A percentile compares a stretch with the other conserved stretches of the same genome.
Evolutionary conservation across 2,113 vertebrate species (phyloP).

Genomic region (Perccottus glenii): DNA sequence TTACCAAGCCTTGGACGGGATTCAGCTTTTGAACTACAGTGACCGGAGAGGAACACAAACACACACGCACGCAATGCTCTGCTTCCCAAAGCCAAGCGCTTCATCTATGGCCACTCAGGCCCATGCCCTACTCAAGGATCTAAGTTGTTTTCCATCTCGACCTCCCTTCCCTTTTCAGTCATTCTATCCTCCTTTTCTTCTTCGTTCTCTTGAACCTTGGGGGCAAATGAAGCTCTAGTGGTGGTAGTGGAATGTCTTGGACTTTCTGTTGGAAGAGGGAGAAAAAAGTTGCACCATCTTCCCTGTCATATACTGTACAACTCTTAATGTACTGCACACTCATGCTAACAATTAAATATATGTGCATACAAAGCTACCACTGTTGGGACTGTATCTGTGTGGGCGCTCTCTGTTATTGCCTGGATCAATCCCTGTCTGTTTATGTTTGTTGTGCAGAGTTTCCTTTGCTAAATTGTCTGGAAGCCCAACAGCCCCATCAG

Average conservation of each 20-base stretch:
- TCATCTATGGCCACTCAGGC: conserved; percentile 54
- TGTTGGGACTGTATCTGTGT: conserved; percentile 34
- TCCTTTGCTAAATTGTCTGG: conserved; percentile 88
- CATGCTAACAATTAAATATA: conserved; percentile 2
- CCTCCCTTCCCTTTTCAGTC: conserved; percentile 13
- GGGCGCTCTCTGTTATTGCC: conserved; percentile 52
- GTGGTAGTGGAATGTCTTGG: conserved; percentile 29
- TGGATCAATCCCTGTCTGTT: conserved; percentile 69
- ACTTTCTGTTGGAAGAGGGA: background rate
- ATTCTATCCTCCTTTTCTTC: conserved; percentile 35
- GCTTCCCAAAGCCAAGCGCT: conserved; percentile 63
- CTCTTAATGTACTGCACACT: background rate
- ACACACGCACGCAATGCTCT: conserved; percentile 77
- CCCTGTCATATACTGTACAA: background rate
- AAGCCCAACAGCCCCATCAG: conserved; percentile 85
- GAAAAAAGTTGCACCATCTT: background rate
- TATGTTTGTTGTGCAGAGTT: conserved; percentile 80
- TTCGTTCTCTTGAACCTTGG: conserved; percentile 37
- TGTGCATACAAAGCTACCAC: conserved; percentile 16
- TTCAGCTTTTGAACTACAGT: conserved; percentile 80
- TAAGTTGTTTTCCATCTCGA: conserved; percentile 60
- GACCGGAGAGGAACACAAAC: conserved; percentile 77
- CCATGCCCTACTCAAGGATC: conserved; percentile 59
- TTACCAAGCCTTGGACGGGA: conserved; percentile 75
- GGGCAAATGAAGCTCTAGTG: conserved; percentile 49